These are phyloP conservation scores for Lepidocolaptes lacrymiger DNA, from an alignment of 2,797 vertebrate species.

Conservation along the genomic window DNA sequence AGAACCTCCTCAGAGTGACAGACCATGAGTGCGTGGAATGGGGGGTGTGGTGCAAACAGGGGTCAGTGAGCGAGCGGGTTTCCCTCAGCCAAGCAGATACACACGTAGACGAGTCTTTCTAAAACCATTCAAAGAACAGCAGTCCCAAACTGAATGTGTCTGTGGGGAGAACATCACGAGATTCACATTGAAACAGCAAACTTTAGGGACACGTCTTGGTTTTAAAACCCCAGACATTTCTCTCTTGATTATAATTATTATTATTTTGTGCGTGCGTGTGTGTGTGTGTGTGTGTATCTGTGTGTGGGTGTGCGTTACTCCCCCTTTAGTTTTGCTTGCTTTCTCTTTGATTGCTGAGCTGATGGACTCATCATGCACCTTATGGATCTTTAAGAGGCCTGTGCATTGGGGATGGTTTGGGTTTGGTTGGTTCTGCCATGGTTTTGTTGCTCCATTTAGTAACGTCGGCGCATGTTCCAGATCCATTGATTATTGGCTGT, in stretches of 20 bases:
- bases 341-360: conserved; percentile 44
- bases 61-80: background rate
- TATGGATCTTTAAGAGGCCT: conserved; percentile 50
- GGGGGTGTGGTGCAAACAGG: background rate
- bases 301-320: background rate
- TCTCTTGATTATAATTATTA: conserved; percentile 1
- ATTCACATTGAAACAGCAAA: background rate
- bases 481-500: conserved; percentile 46
- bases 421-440: conserved; percentile 21
- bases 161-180: conserved; percentile 15
- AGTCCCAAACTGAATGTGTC: conserved; percentile 5
- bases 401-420: conserved; percentile 1
- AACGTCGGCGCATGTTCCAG: conserved; percentile 23
- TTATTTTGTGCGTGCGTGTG: conserved; percentile 21
- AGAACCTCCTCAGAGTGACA: background rate
- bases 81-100: conserved; percentile 5
- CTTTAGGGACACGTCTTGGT: conserved; percentile 32
- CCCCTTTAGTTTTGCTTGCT: conserved; percentile 8
- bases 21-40: accelerated
- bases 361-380: conserved; percentile 50
- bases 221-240: conserved; percentile 46
- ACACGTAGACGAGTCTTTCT: background rate
- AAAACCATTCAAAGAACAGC: background rate
- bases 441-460: conserved; percentile 18
- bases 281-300: background rate